Base-by-base conservation (phyloP, 2,888 invertebrate genomes). In the Epinotia nisella region DNA sequence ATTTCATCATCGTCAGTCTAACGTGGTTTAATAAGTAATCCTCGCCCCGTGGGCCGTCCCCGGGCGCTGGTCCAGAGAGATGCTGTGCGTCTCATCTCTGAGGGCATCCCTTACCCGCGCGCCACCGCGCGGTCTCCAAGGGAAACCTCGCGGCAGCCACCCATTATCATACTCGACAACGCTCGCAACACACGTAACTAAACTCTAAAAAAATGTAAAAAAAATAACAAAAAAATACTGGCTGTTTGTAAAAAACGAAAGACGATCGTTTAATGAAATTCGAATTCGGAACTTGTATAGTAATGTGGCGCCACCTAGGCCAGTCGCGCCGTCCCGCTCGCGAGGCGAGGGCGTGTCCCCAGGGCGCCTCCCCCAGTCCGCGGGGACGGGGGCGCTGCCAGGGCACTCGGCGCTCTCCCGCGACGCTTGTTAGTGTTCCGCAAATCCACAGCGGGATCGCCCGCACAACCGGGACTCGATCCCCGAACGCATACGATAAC, bases 291-390 rank as follows among this genome's bases (percentile, higher is more conserved):
- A 77, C 77, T 76, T 67, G 19, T 56, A 66, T 77, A 78, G 74
- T 75, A 70, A 82, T 86, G 92, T 91, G 91, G 92, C 92, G 92
- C 92, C 92, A 89, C 82, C 92, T 90, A 79, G 78, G 80, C 65
- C 76, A 79, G 84, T 91, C 85, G 85, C 85, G 87, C 85, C 78
- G 88, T 93, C 92, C 87, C 87, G 91, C 94, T 94, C 94, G 89
- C 85, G 91, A 88, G 92, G 91, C 92, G 94, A 94, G 94, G 94
- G 94, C 94, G 94, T 94, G 93, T 92, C 92, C 92, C 92, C 81
- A 84, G 92, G 91, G 93, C 90, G 85, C 90, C 90, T 90, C 92
- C 92, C 92, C 86, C 91, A 90, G 91, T 89, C 90, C 90, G 92
- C 92, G 91, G 91, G 92, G 92, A 90, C 91, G 91, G 91, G 90